These are phyloP conservation scores for Limonius californicus DNA, from an alignment of 1,140 invertebrate genomes.

Conservation along the genomic window DNA sequence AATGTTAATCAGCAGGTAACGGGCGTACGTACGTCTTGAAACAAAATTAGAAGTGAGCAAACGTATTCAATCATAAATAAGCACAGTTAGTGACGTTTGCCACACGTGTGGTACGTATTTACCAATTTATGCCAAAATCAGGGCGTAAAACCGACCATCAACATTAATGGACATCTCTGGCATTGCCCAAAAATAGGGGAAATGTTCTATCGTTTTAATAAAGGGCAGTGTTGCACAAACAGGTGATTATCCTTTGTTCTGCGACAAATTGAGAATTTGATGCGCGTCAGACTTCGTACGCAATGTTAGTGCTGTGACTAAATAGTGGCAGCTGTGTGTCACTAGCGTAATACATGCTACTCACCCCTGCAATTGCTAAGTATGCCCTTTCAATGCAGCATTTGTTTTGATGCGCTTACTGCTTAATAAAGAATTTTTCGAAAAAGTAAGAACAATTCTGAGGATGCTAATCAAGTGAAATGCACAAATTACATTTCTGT, in stretches of 20 bases:
- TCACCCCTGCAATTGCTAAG: background rate
- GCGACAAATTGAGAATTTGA: slow-evolving; percentile 35
- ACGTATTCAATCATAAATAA: too few species aligned
- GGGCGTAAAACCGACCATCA: slow-evolving; percentile 28
- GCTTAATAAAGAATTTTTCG: too few species aligned
- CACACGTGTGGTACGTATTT: too few species aligned
- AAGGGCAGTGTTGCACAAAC: slow-evolving; percentile 30
- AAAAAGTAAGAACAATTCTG: too few species aligned
- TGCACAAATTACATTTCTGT: too few species aligned
- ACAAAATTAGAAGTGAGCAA: too few species aligned
- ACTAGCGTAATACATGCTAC: background rate
- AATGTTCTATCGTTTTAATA: slow-evolving; percentile 19
- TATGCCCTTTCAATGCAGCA: background rate
- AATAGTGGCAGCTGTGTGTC: slow-evolving; percentile 31
- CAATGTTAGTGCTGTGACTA: slow-evolving; percentile 31
- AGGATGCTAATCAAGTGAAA: too few species aligned
- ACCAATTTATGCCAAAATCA: background rate
- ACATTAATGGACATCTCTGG: slow-evolving; percentile 24
- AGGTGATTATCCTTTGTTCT: slow-evolving; percentile 37
- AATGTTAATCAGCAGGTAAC: too few species aligned
- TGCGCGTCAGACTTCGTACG: slow-evolving; percentile 32
- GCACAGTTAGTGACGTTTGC: too few species aligned
- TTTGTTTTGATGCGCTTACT: too few species aligned
- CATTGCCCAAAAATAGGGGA: slow-evolving; percentile 15
- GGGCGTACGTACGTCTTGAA: too few species aligned